Base-by-base conservation (phyloP, 2,888 invertebrate genomes). In the Drosophila differens region DNA sequence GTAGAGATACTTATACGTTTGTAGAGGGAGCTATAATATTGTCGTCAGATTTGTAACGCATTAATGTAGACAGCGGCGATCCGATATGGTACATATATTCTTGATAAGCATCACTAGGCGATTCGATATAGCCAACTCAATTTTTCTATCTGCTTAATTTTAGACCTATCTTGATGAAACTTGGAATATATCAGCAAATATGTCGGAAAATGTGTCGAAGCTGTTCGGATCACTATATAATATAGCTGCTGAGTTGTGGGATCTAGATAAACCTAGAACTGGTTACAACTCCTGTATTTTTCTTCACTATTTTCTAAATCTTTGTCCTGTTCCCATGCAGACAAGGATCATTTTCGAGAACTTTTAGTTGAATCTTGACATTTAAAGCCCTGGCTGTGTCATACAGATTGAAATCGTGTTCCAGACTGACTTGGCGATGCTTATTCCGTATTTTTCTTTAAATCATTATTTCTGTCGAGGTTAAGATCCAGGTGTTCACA, bases 261-360 rank as follows among this genome's bases (percentile, higher is more conserved):
- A n/a, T 14, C 1, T 4, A 14, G 7, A 22, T 47, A 2, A 7
- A 22, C 7, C 22, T 7, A 7, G 4, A 14, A 14, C 1, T 14
- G 0, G 6, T 14, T 22, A 0, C 6, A 22, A 3, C 4, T 47
- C 4, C 47, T 4, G 1, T 12, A 12, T 14, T 44, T 22, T 14
- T 22, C 3, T 14, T 4, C 2, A 0, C 3, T 1, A 0, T 44
- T 3, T 14, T 3, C 7, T 6, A 22, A 14, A 4, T 22, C 4
- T 7, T 1, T 10, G n/a, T 10, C n/a, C 0, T 41, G 39, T 4
- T 19, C 9, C 39, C 0, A 39, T 41, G 41, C 9, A 9, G 12
- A 0, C 4, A 41, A 12, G 10, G 4, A n/a, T 2, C 4, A n/a
- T 41, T n/a, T 10, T 12, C 7, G 0, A 14, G 1, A 2, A 7